Evolutionary conservation across 2,113 vertebrate genomes (phyloP).

Genomic region (Urocolius indicus): DNA sequence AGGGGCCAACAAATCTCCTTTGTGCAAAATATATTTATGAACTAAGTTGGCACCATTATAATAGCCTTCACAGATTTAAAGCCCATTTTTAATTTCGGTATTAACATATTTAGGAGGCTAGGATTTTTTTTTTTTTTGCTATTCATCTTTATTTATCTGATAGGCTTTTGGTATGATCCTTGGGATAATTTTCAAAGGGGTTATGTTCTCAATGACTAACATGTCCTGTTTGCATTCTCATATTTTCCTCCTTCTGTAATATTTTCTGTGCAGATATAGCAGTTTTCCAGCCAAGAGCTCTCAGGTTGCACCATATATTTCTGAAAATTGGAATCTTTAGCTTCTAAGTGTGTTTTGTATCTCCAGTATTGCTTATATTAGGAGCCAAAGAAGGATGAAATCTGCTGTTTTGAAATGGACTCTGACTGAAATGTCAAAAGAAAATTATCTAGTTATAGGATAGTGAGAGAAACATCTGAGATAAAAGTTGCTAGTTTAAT

Average conservation of each 20-base stretch:
- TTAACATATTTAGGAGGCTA: neutral
- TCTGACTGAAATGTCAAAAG: slow-evolving; percentile 16
- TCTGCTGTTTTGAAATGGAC: neutral
- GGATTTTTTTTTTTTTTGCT: neutral
- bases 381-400: neutral
- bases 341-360: neutral
- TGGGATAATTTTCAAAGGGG: neutral
- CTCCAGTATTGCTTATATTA: neutral
- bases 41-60: neutral
- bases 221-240: neutral
- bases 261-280: neutral
- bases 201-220: slow-evolving; percentile 4
- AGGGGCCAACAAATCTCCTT: neutral
- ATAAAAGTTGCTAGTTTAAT: slow-evolving; percentile 31
- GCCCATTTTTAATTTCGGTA: neutral
- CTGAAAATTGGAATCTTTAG: neutral
- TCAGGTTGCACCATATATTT: neutral
- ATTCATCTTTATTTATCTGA: neutral
- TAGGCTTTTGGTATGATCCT: neutral
- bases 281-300: neutral
- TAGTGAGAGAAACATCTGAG: neutral
- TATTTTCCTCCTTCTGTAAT: neutral
- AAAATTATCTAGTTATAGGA: slow-evolving; percentile 1
- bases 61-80: neutral
- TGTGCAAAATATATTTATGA: neutral